phyloP scores from a whole-genome alignment of 2,113 vertebrate species.

The Nanorana parkeri region DNA sequence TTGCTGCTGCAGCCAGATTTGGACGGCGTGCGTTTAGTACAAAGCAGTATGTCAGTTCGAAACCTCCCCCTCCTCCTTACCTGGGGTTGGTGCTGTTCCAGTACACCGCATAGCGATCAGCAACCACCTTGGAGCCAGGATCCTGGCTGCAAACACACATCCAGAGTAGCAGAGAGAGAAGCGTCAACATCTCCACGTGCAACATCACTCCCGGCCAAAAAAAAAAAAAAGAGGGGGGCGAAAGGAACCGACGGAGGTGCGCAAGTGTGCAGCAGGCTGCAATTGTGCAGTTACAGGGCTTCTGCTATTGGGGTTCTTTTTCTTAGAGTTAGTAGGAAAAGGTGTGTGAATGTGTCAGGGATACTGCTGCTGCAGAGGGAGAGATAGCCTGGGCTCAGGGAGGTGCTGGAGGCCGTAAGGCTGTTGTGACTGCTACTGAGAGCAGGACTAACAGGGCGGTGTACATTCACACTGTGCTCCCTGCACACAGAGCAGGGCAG shows the following conservation, averaged over 20 bases:
- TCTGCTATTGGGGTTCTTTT: no score
- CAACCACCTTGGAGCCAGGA: conserved; percentile 93
- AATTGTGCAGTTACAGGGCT: conserved; percentile 27
- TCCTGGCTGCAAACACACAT: conserved; percentile 94
- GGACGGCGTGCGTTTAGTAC: conserved; percentile 25
- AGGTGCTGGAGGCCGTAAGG: conserved; percentile 61
- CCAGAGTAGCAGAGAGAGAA: conserved; percentile 90
- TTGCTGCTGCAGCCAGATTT: neutral
- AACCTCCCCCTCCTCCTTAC: conserved; percentile 66
- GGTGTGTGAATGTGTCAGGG: conserved; percentile 22
- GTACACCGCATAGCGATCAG: conserved; percentile 96
- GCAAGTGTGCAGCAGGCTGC: conserved; percentile 47
- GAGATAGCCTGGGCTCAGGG: conserved; percentile 61
- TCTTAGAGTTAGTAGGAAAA: conserved; percentile 24
- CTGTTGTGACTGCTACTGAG: conserved; percentile 59
- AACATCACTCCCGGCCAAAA: conserved; percentile 84
- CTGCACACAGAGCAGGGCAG: conserved; percentile 53
- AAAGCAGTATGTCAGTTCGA: conserved; percentile 4
- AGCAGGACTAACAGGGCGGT: conserved; percentile 64
- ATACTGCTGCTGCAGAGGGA: conserved; percentile 44
- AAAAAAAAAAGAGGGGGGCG: conserved; percentile 39
- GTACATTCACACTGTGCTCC: conserved; percentile 70
- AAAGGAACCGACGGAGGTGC: conserved; percentile 16
- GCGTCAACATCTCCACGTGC: conserved; percentile 94
- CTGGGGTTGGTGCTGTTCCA: conserved; percentile 98